phyloP scores from a whole-genome alignment of 2,797 vertebrate genomes.

The Micromesistius poutassou region DNA sequence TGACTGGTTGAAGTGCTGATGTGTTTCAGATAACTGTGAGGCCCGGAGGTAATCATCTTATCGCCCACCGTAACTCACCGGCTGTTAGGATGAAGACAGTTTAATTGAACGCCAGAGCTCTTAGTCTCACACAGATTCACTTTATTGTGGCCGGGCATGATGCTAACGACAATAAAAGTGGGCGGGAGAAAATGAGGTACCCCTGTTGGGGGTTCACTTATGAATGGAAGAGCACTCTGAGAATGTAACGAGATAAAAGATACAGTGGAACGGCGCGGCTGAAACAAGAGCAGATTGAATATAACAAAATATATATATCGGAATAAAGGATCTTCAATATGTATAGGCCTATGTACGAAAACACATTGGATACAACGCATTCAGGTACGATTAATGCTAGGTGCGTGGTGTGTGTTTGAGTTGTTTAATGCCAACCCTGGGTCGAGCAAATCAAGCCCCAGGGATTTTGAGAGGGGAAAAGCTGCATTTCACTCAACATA shows the following conservation, averaged over 20 bases:
- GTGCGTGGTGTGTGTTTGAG: background rate
- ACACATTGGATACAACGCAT: background rate
- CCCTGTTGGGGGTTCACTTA: background rate
- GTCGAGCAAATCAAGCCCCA: background rate
- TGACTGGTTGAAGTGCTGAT: conserved; percentile 13
- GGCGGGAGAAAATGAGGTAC: too few species aligned
- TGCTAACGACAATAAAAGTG: background rate
- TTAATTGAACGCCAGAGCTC: background rate
- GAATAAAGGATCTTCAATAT: background rate
- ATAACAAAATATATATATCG: background rate
- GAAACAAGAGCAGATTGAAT: background rate
- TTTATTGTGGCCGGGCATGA: background rate
- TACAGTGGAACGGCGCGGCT: background rate
- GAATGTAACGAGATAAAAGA: background rate
- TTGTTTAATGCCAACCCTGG: background rate
- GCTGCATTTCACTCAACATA: background rate
- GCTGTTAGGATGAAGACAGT: background rate
- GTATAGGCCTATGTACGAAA: background rate
- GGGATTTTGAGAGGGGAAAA: background rate
- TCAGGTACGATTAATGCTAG: background rate
- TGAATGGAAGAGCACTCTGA: background rate
- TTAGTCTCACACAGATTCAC: background rate
- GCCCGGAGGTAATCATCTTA: background rate
- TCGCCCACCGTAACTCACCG: background rate
- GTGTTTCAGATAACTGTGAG: conserved; percentile 6